phyloP scores from a whole-genome alignment of 1,140 invertebrate species.

The Apis cerana region DNA sequence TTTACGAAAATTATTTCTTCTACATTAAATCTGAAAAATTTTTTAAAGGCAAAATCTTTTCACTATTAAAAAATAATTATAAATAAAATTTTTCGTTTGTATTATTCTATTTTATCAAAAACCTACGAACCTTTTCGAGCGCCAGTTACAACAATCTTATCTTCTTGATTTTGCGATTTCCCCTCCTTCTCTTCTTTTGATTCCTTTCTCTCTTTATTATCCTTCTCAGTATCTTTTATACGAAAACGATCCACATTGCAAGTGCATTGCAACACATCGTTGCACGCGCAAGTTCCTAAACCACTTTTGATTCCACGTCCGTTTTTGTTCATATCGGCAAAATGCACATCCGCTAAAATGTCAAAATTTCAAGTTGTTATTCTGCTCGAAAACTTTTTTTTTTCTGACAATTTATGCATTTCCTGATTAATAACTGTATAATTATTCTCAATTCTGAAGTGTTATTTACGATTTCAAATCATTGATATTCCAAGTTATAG shows the following conservation, averaged over 20 bases:
- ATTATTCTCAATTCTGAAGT: too few species aligned
- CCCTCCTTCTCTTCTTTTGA: constrained; percentile 32
- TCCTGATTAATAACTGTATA: too few species aligned
- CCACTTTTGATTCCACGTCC: constrained; percentile 80
- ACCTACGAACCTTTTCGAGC: constrained; percentile 69
- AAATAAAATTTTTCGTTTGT: not conserved
- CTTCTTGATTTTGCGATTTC: constrained; percentile 62
- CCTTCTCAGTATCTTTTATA: constrained; percentile 30
- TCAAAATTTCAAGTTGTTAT: too few species aligned
- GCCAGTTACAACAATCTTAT: constrained; percentile 58
- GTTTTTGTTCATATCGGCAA: constrained; percentile 74
- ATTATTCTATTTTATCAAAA: too few species aligned
- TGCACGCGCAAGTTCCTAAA: constrained; percentile 80
- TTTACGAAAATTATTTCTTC: too few species aligned
- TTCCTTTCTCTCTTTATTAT: constrained; percentile 38
- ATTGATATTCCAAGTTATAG: too few species aligned
- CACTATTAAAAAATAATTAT: too few species aligned
- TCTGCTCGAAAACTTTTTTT: too few species aligned
- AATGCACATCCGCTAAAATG: constrained; percentile 73
- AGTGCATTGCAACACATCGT: constrained; percentile 78
- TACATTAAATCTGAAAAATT: not conserved
- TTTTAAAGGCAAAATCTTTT: not conserved
- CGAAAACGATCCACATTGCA: constrained; percentile 65
- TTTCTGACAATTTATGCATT: too few species aligned
- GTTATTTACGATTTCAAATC: too few species aligned